Conservation (phyloP, 92 coral and sea anemone genomes). For the Pocillopora grandis region DNA sequence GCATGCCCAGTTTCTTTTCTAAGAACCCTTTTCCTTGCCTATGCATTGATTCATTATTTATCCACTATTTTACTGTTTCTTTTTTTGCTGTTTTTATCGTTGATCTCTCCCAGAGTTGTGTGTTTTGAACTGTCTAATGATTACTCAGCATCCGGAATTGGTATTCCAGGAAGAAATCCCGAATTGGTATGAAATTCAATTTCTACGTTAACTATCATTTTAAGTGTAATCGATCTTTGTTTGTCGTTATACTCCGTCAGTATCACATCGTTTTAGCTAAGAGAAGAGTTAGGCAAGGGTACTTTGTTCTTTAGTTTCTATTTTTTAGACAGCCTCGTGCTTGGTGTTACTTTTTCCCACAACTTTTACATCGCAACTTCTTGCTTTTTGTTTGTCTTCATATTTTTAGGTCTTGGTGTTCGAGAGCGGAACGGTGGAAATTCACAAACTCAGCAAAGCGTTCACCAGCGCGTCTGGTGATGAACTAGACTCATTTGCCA, state of each 20-base stretch:
- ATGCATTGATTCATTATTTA: not conserved
- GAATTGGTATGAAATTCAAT: slow-evolving; percentile 69
- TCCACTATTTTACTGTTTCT: not conserved
- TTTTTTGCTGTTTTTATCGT: not conserved
- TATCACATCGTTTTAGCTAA: too few species aligned
- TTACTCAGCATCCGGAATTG: slow-evolving; percentile 92
- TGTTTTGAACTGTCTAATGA: slow-evolving; percentile 89
- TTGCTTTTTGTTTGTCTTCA: not conserved
- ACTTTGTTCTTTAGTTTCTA: too few species aligned
- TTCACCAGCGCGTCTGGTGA: slow-evolving; percentile 82
- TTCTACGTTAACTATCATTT: not conserved
- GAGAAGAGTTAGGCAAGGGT: too few species aligned
- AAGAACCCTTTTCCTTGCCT: too few species aligned
- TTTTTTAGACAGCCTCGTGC: too few species aligned
- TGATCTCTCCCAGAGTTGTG: slow-evolving; percentile 57
- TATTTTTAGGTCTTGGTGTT: slow-evolving; percentile 73
- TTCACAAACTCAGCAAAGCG: slow-evolving; percentile 73
- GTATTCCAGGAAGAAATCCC: slow-evolving; percentile 90
- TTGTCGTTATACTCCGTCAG: not conserved
- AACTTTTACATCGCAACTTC: too few species aligned
- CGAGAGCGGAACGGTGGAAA: slow-evolving; percentile 82
- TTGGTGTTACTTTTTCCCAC: too few species aligned
- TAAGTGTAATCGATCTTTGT: not conserved
- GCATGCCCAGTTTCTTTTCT: too few species aligned
- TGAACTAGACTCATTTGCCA: slow-evolving; percentile 88